Evolutionary conservation across 2,113 vertebrate species (phyloP).

Genomic region (Gnathochromis pfefferi): DNA sequence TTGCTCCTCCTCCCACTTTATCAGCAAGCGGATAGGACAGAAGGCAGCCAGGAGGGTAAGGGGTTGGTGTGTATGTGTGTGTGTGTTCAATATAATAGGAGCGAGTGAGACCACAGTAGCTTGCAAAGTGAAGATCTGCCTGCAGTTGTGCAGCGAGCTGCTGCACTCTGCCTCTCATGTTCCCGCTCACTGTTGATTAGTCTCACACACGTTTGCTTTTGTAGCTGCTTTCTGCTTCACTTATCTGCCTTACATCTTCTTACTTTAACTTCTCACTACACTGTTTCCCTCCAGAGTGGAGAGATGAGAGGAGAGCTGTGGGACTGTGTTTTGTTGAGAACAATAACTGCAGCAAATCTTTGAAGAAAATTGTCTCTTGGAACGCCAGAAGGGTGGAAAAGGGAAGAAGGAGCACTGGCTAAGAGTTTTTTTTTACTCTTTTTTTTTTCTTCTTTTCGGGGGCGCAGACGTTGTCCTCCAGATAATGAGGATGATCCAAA

Average conservation of each 20-base stretch:
- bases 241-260: background rate
- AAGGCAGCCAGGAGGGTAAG: background rate
- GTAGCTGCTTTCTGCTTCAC: background rate
- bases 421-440: background rate
- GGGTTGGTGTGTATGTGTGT: background rate
- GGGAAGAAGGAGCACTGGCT: background rate
- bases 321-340: background rate
- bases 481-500: background rate
- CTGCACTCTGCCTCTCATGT: background rate
- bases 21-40: background rate
- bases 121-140: slow-evolving; percentile 8
- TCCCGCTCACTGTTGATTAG: background rate
- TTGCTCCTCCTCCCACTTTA: background rate
- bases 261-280: background rate
- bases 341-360: background rate
- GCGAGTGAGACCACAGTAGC: background rate
- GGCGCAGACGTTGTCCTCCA: background rate
- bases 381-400: background rate
- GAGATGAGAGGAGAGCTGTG: background rate
- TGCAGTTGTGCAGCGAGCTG: background rate
- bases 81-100: slow-evolving; percentile 22
- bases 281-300: background rate
- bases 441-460: background rate
- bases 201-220: background rate
- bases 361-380: background rate